Conservation (phyloP, 23 tunicate genomes). For the Styela clava region DNA sequence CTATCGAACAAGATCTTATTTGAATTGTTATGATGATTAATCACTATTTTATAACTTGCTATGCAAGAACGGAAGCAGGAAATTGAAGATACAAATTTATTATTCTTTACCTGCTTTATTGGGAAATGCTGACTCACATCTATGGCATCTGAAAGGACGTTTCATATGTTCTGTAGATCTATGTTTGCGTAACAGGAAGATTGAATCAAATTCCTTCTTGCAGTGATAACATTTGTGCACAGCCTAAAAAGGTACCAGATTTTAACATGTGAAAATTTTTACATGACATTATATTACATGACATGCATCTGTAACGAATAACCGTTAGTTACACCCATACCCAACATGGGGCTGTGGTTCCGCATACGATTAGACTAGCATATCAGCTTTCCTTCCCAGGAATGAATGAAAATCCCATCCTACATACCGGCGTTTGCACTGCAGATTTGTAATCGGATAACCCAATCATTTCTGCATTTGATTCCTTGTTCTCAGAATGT, state of each 20-base stretch:
- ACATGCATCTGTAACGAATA: no score
- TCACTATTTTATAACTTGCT: not conserved
- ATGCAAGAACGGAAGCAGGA: not conserved
- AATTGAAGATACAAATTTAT: not conserved
- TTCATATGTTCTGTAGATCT: slow-evolving; percentile 18
- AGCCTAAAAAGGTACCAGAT: slow-evolving; percentile 8
- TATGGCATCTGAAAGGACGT: slow-evolving; percentile 22
- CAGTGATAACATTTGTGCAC: slow-evolving; percentile 27
- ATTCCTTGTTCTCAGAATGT: not conserved
- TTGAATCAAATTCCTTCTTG: slow-evolving; percentile 29
- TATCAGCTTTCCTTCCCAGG: no score
- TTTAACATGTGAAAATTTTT: no score
- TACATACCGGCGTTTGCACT: not conserved
- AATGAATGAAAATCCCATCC: not conserved
- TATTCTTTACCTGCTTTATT: slow-evolving; percentile 37
- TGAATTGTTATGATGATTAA: no score
- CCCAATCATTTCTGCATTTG: no score
- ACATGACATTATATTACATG: no score
- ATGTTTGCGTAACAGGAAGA: slow-evolving; percentile 28
- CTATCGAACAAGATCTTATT: no score
- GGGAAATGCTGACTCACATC: slow-evolving; percentile 42
- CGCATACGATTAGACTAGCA: no score
- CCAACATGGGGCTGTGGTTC: no score
- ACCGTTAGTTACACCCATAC: no score
- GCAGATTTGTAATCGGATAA: not conserved